These are phyloP conservation scores for Haemorhous mexicanus DNA, from an alignment of 2,113 vertebrate species.

Conservation along the genomic window DNA sequence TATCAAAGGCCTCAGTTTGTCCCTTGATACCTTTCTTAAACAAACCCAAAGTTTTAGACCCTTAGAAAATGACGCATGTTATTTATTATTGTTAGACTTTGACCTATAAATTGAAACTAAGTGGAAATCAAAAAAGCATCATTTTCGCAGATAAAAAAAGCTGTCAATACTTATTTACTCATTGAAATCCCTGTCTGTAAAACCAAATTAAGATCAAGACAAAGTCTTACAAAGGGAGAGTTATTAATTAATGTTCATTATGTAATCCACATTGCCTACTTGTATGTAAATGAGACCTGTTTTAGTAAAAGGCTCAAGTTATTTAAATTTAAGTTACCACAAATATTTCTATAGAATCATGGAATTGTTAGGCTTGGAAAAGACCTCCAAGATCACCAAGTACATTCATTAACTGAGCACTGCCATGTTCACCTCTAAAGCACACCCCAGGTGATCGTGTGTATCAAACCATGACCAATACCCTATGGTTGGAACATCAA, in stretches of 20 bases:
- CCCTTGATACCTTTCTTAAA: constrained; percentile 37
- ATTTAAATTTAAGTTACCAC: not conserved
- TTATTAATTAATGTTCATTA: not conserved
- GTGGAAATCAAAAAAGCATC: not conserved
- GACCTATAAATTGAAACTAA: not conserved
- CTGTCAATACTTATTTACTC: not conserved
- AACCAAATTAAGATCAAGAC: not conserved
- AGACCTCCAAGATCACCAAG: not conserved
- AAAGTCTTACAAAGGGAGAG: not conserved
- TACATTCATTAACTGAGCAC: not conserved
- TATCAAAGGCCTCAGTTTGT: constrained; percentile 41
- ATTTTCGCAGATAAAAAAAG: not conserved
- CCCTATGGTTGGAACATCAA: not conserved
- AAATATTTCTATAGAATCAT: not conserved
- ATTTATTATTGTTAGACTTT: constrained; percentile 40
- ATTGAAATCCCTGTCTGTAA: not conserved
- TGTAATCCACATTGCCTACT: not conserved
- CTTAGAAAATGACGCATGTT: not conserved
- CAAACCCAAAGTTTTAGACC: not conserved
- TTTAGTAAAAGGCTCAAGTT: not conserved
- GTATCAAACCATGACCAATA: not conserved
- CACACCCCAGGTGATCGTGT: not conserved
- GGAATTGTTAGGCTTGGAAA: not conserved
- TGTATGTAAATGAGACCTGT: not conserved
- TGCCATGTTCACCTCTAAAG: not conserved